Evolutionary conservation across 2,113 vertebrate species (phyloP).

Genomic region (Trogon melanurus): DNA sequence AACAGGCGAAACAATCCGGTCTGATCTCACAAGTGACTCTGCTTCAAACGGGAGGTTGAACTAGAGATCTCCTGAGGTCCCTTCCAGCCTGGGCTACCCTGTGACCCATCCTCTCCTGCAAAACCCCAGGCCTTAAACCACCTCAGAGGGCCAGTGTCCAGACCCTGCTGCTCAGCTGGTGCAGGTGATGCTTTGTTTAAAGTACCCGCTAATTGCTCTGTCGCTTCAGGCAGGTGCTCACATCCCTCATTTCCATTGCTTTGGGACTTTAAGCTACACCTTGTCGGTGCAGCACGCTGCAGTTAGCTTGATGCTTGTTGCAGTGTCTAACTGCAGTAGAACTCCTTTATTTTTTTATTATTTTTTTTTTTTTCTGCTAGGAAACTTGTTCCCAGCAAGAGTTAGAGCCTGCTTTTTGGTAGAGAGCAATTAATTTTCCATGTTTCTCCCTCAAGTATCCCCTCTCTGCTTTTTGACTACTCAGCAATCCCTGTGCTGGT

Average conservation of each 20-base stretch:
- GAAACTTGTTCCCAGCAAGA: neutral
- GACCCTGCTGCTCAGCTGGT: neutral
- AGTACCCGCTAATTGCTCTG: neutral
- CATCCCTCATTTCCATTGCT: neutral
- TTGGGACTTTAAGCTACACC: neutral
- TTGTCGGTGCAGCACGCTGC: neutral
- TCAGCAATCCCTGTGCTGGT: neutral
- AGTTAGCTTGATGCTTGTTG: neutral
- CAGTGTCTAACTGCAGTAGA: neutral
- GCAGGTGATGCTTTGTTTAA: neutral
- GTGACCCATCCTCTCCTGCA: neutral
- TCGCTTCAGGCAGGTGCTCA: neutral
- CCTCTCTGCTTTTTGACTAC: constrained; percentile 5
- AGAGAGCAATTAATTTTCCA: neutral
- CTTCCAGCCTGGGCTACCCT: neutral
- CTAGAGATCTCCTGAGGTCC: neutral
- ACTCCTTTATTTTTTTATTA: neutral
- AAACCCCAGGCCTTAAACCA: neutral
- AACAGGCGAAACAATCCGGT: neutral
- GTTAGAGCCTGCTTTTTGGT: neutral
- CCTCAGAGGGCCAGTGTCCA: neutral
- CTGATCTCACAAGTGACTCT: neutral
- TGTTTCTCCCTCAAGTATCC: neutral
- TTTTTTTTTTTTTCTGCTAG: neutral
- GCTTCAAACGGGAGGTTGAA: neutral